Evolutionary conservation across 2,888 invertebrate genomes (phyloP), one percentile per base, ranked within the genome.

Genomic region (Eupithecia insigniata): DNA sequence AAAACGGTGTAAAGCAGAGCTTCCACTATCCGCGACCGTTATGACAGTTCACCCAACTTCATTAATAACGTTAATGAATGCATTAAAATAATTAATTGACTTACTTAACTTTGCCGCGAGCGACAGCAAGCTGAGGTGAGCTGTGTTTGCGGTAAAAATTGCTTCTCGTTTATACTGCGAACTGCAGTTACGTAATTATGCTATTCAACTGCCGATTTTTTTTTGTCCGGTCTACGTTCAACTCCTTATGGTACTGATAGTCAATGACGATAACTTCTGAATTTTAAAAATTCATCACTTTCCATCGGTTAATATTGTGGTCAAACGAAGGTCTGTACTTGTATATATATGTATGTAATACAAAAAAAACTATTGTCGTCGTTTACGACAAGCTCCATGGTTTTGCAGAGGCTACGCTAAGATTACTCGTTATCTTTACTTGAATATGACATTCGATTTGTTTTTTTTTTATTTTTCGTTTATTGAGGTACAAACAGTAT

Each of bases 11-110:
- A 55, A 51, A 26, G 14, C 36, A 64, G 22, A 64, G 51, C 64
- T 55, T 34, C 36, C 28, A 69, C 69, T 55, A 64, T 64, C 69
- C 51, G n/a, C 28, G 7, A 28, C 51, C 51, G 51, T 64, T 64
- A 69, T 69, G 69, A 69, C 69, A 69, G 69, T 69, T 69, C 26
- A 64, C 64, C 55, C 55, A 51, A 69, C 69, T 36, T 32, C 32
- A 87, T 89, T 89, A 88, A 89, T 89, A 89, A 90, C 85, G 84
- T 87, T 90, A 91, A 90, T 90, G 89, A 87, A 86, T 85, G 85
- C 87, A 91, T 91, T 91, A 89, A 89, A 84, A 83, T 92, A 89
- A 92, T 92, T 89, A 90, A 91, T 90, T 85, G 87, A 89, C 88
- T 92, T 90, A 85, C 82, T 83, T 84, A 92, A 90, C 90, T 89